Base-by-base conservation (phyloP, 1,140 invertebrate species). In the Camponotus vicinus region DNA sequence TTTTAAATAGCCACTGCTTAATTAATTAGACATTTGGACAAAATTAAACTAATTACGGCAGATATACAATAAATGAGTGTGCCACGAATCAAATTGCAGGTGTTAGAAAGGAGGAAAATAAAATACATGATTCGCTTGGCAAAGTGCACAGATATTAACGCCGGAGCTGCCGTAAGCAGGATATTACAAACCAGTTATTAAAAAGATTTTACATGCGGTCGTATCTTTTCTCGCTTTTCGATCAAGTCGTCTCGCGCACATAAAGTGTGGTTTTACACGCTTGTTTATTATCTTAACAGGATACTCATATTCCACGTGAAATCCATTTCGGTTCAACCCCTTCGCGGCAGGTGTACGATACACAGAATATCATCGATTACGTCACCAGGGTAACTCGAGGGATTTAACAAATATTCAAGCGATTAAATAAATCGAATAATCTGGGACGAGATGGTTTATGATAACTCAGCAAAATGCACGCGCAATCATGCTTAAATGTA, bases 171-270 rank as follows among this genome's bases (percentile, higher is more conserved):
- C 45, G 70, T 64, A 59, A 89, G 55, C 37, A 89, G 88, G 87
- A 89, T 89, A 89, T 89, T 80, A 42, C 86, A 89, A 89, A 89
- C 88, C 85, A 86, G 88, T 89, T 89, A 89, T 89, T 89, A 89
- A 89, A 89, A 67, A 78, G 61, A 64, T 45, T 37, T 86, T 75
- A 37, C 69, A 57, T 32, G 67, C 52, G 67, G 66, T 4, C 5
- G 15, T 45, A 59, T 32, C 37, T 83, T 42, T 75, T 37, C 55
- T 83, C 79, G 27, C 69, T 63, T 83, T 75, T 83, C 55, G 79
- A 83, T 75, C 79, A 37, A 61, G 55, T 75, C 79, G 40, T 18
- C 40, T 45, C 37, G 52, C 49, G 52, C 55, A 42, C 3, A 83
- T 83, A 45, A 69, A 73, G 2, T 55, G 67, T 13, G 32, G 45